A percentile compares a stretch with the other conserved stretches of the same genome.
Conservation (phyloP, 2,797 vertebrate genomes). For the Lithobates pipiens region DNA sequence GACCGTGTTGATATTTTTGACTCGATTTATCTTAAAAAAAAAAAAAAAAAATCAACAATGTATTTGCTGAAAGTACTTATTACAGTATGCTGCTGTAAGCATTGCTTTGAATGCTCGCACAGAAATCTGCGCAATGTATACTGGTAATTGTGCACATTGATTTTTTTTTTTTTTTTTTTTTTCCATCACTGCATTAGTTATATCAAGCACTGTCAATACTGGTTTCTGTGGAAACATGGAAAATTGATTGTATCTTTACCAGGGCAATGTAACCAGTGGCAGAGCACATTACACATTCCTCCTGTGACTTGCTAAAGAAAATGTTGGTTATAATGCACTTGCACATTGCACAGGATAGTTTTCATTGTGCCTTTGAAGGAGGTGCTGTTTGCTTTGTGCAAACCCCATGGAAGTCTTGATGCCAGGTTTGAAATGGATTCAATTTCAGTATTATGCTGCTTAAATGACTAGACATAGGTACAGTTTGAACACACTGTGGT, state of each 20-base stretch:
- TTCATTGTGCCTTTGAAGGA: conserved; percentile 13
- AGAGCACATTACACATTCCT: neutral
- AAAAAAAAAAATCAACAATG: too few relatives aligned
- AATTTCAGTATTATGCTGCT: neutral
- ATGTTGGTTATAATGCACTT: neutral
- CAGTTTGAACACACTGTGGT: neutral
- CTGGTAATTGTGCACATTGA: neutral
- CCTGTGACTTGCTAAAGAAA: neutral
- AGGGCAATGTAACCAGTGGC: neutral
- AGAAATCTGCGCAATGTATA: neutral
- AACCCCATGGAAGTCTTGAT: neutral
- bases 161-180: too few relatives aligned
- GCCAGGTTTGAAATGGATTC: too few relatives aligned
- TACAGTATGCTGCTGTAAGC: conserved; percentile 26
- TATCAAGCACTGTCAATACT: too few relatives aligned
- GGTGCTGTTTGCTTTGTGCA: neutral
- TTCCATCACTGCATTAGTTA: neutral
- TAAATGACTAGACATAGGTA: neutral
- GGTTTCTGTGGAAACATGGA: too few relatives aligned
- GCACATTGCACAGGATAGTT: neutral
- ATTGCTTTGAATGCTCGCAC: conserved; percentile 14
- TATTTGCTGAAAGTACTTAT: conserved; percentile 5
- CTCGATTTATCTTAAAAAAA: too few relatives aligned
- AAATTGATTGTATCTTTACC: too few relatives aligned
- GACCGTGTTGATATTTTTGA: too few relatives aligned